Evolutionary conservation across 2,113 vertebrate species (phyloP), one percentile per base, ranked within the genome.

Genomic region (Sinocyclocheilus grahami): DNA sequence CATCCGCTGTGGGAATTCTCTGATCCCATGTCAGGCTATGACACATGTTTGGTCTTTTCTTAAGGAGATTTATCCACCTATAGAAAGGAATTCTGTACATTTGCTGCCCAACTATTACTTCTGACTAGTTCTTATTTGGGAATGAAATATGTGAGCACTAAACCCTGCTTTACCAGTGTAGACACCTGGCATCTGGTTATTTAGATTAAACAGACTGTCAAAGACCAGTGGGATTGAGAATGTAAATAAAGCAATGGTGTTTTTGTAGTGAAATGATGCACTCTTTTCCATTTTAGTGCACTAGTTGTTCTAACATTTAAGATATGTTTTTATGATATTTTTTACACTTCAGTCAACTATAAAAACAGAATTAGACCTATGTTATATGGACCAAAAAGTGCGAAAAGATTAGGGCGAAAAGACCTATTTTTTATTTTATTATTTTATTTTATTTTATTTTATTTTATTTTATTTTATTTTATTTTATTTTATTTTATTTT

Each of bases 1-100:
- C 20, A 33, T 22, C 71, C 48, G 24, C 10, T 30, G 65, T n/a
- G 24, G 62, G 37, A 69, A 27, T 46, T 16, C 77, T 11, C 60
- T 67, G 63, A 83, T 53, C 81, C 24, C 9, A 63, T 83, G 81
- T 83, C 51, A 83, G 51, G 12, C 67, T 74, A 5, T 60, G 69
- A 74, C 82, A 42, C 33, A 13, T 67, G 42, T 60, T 71, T 5
- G 2, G 14, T 67, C 14, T 33, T 82, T 74, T 24, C 69, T 12
- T 42, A 10, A 10, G 8, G 5, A 42, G 82, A 83, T 83, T 83
- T 55, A 20, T 37, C 46, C 46, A 55, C 24, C 16, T 22, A 55
- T 55, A 37, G 81, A 71, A n/a, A 37, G 6, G 16, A 24, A 46
- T 71, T 72, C 16, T 12, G n/a, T 22, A 11, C 53, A 78, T 10